Conservation (phyloP, 1,140 invertebrate species). For the Drosophila sproati region DNA sequence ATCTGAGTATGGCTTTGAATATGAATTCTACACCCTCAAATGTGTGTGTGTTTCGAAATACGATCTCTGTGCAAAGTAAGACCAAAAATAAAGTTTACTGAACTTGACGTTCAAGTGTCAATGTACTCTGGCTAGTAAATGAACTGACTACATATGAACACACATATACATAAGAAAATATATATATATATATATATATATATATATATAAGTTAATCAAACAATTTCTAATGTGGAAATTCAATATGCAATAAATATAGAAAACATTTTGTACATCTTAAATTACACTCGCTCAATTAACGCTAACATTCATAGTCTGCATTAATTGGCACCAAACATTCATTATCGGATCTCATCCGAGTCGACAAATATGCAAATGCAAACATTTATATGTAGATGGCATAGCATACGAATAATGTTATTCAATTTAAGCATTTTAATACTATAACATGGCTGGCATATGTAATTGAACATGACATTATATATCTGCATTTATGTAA, state of each 20-base stretch:
- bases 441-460: too few relatives aligned
- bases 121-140: constrained; percentile 12
- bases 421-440: too few relatives aligned
- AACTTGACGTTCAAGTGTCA: constrained; percentile 32
- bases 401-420: neutral
- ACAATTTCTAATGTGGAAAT: constrained; percentile 13
- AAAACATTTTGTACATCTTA: neutral
- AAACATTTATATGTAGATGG: too few relatives aligned
- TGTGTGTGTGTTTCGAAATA: constrained; percentile 28
- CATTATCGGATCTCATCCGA: too few relatives aligned
- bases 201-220: neutral
- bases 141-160: neutral
- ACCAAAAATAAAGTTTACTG: constrained; percentile 31
- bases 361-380: too few relatives aligned
- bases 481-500: neutral
- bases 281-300: neutral
- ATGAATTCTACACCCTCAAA: constrained; percentile 26
- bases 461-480: neutral
- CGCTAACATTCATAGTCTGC: neutral
- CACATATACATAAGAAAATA: too few relatives aligned
- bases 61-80: constrained; percentile 26
- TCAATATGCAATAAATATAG: constrained; percentile 7
- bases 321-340: neutral
- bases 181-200: neutral
- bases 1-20: constrained; percentile 24